Percentiles rank a stretch among this genome's conserved stretches.
Conservation (phyloP, 30 jellyfish, hydroid and myxozoan species). For the Aurelia aurita region DNA sequence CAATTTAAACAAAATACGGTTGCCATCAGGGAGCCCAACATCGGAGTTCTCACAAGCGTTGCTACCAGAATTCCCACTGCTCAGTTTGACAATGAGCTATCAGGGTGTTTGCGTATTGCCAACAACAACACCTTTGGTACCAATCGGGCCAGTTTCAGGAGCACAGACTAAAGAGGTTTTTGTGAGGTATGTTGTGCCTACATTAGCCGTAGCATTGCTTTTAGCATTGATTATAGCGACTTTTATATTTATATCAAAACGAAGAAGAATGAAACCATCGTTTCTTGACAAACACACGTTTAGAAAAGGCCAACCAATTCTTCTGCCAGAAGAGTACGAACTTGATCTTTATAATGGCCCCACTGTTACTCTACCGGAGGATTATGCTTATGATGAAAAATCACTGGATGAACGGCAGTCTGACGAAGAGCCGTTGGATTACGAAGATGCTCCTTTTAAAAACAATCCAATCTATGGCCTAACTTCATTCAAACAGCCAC, state of each 20-base stretch:
- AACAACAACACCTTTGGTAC: slow-evolving; percentile 24
- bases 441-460: slow-evolving; percentile 15
- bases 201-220: slow-evolving; percentile 51
- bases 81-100: slow-evolving; percentile 17
- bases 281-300: slow-evolving; percentile 54
- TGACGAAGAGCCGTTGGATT: slow-evolving; percentile 11
- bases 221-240: slow-evolving; percentile 43
- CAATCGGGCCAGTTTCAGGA: slow-evolving; percentile 61
- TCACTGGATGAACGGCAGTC: neutral
- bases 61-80: slow-evolving; percentile 74
- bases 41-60: slow-evolving; percentile 51
- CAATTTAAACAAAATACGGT: neutral
- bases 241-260: slow-evolving; percentile 14
- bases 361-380: slow-evolving; percentile 58
- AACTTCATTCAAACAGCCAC: slow-evolving; percentile 29
- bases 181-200: slow-evolving; percentile 52
- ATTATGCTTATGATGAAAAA: neutral
- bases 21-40: slow-evolving; percentile 51
- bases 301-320: slow-evolving; percentile 65
- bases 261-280: slow-evolving; percentile 62
- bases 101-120: slow-evolving; percentile 50
- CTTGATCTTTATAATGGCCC: slow-evolving; percentile 21
- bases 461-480: slow-evolving; percentile 47
- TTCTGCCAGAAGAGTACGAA: slow-evolving; percentile 76
- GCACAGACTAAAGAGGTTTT: slow-evolving; percentile 13